Percentiles rank a stretch among this genome's conserved stretches.
Conservation (phyloP, 2,888 invertebrate genomes). For the Phyllotreta cruciferae region DNA sequence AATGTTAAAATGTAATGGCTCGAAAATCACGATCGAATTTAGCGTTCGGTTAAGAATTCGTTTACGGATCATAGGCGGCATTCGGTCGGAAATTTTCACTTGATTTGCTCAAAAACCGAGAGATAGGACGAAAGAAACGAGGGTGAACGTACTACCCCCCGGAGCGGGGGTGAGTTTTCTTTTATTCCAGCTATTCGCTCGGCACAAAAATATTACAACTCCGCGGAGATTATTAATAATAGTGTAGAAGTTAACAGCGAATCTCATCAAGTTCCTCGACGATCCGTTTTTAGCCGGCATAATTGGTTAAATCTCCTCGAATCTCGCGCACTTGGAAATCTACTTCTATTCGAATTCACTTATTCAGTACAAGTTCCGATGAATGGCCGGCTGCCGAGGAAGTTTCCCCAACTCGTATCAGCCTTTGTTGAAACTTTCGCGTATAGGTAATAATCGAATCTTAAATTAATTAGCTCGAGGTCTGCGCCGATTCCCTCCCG, state of each 20-base stretch:
- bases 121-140: too few species aligned
- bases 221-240: too few species aligned
- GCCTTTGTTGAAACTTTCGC: constrained; percentile 27
- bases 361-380: constrained; percentile 22
- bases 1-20: constrained; percentile 26
- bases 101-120: constrained; percentile 14
- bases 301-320: constrained; percentile 10
- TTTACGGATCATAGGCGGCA: constrained; percentile 18
- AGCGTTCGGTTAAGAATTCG: constrained; percentile 10
- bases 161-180: too few species aligned
- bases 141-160: too few species aligned
- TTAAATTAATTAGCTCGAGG: constrained; percentile 29
- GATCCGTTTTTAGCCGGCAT: background rate
- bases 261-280: too few species aligned
- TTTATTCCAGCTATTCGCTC: too few species aligned
- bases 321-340: background rate
- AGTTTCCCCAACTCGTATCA: constrained; percentile 27
- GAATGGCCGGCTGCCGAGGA: constrained; percentile 13
- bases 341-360: background rate
- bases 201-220: too few species aligned
- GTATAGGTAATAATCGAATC: constrained; percentile 28
- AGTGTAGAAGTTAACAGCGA: too few species aligned
- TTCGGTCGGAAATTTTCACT: constrained; percentile 17
- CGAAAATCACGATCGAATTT: constrained; percentile 21
- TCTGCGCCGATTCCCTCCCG: background rate